Evolutionary conservation across 2,797 vertebrate genomes (phyloP).

Genomic region (Lates japonicus): DNA sequence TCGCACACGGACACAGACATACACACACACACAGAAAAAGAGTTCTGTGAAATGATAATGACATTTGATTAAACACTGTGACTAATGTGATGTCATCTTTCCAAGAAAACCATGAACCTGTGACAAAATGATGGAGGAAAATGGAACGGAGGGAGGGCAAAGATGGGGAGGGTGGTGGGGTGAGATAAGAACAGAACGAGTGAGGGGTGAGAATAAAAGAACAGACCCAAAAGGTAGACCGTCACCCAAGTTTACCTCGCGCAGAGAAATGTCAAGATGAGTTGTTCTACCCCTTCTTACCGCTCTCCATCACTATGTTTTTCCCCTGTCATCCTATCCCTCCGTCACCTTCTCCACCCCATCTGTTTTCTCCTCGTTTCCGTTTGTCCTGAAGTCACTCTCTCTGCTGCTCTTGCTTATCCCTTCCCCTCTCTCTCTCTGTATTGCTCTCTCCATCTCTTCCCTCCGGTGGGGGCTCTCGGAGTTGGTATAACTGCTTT

Average conservation of each 20-base stretch:
- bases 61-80: constrained; percentile 78
- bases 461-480: constrained; percentile 66
- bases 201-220: constrained; percentile 13
- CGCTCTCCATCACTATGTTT: constrained; percentile 33
- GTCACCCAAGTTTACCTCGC: constrained; percentile 38
- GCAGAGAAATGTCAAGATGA: constrained; percentile 50
- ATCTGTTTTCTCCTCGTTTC: constrained; percentile 43
- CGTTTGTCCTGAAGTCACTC: constrained; percentile 58
- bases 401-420: constrained; percentile 19
- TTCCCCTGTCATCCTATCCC: constrained; percentile 32
- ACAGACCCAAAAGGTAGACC: constrained; percentile 20
- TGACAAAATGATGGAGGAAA: constrained; percentile 58
- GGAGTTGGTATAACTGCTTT: constrained; percentile 76
- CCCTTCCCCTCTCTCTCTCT: not conserved
- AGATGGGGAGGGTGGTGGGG: not conserved
- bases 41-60: constrained; percentile 74
- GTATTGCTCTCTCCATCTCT: constrained; percentile 45
- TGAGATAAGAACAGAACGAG: not conserved
- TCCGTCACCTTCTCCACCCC: constrained; percentile 18
- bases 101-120: constrained; percentile 64
- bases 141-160: constrained; percentile 28
- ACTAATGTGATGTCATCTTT: constrained; percentile 75
- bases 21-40: constrained; percentile 17
- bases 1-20: not conserved
- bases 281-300: constrained; percentile 5